Conservation (phyloP, 2,797 vertebrate species). For the Sebastiscus tertius region DNA sequence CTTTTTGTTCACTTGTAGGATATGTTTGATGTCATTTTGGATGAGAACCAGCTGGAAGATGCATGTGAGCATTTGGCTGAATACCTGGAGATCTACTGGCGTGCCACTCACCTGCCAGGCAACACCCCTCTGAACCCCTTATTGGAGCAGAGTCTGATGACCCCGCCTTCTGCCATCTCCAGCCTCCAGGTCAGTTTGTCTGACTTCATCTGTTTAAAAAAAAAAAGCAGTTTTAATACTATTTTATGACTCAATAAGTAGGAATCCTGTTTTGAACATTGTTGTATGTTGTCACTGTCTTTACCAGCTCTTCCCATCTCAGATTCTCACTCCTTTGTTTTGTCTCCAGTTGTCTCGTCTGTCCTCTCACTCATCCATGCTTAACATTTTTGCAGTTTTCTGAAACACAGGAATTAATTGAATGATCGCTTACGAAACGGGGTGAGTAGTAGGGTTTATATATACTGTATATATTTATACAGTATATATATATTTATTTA, state of each 20-base stretch:
- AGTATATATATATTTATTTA: slow-evolving; percentile 1
- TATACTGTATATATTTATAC: slow-evolving; percentile 21
- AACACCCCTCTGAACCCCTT: slow-evolving; percentile 84
- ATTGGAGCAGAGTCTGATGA: slow-evolving; percentile 85
- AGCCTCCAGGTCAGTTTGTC: slow-evolving; percentile 88
- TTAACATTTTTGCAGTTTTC: slow-evolving; percentile 87
- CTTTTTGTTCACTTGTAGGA: slow-evolving; percentile 79
- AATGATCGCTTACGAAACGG: slow-evolving; percentile 82
- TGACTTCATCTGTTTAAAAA: background rate
- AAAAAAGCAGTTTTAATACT: background rate
- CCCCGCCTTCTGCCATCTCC: slow-evolving; percentile 88
- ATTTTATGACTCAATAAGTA: slow-evolving; percentile 1
- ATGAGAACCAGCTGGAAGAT: slow-evolving; percentile 96
- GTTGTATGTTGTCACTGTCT: slow-evolving; percentile 63
- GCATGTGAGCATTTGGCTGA: slow-evolving; percentile 95
- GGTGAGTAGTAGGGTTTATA: slow-evolving; percentile 85
- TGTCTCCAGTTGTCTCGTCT: slow-evolving; percentile 75
- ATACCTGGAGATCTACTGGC: slow-evolving; percentile 95
- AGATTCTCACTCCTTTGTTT: slow-evolving; percentile 67
- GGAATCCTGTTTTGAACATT: slow-evolving; percentile 42
- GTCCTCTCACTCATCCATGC: slow-evolving; percentile 82
- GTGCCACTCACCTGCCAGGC: slow-evolving; percentile 92
- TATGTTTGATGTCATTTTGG: slow-evolving; percentile 96
- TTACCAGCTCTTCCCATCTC: slow-evolving; percentile 67
- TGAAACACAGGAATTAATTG: slow-evolving; percentile 90